Conservation (phyloP, 2,888 invertebrate genomes). For the Chloromyia formosa region DNA sequence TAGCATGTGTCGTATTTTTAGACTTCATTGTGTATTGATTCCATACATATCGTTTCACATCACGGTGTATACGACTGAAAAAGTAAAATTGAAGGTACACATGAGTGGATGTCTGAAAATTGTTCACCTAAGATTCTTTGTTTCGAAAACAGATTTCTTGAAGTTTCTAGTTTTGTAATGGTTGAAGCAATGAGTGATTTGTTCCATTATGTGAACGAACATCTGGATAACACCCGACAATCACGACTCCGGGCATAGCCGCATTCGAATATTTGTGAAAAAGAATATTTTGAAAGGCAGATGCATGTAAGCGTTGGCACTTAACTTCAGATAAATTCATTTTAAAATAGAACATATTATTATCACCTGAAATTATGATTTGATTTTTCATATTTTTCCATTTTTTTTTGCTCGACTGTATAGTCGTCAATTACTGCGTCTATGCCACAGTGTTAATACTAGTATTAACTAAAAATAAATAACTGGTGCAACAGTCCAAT, state of each 20-base stretch:
- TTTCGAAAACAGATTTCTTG: not conserved
- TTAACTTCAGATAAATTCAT: no score
- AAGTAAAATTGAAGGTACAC: not conserved
- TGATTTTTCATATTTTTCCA: no score
- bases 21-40: slow-evolving; percentile 25
- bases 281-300: no score
- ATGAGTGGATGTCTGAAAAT: not conserved
- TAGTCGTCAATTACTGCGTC: no score
- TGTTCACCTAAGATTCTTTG: slow-evolving; percentile 16
- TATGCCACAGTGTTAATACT: no score
- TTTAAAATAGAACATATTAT: no score
- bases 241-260: not conserved
- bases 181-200: slow-evolving; percentile 23
- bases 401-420: no score
- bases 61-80: not conserved
- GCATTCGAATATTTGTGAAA: not conserved
- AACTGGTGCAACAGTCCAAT: no score
- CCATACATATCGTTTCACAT: slow-evolving; percentile 9
- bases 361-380: no score
- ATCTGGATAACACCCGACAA: not conserved
- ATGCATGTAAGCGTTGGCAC: no score
- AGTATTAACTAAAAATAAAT: no score
- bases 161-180: not conserved
- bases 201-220: slow-evolving; percentile 14
- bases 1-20: slow-evolving; percentile 31